These are phyloP conservation scores for Sarcophaga caerulescens DNA, from an alignment of 2,888 invertebrate species.

Conservation along the genomic window DNA sequence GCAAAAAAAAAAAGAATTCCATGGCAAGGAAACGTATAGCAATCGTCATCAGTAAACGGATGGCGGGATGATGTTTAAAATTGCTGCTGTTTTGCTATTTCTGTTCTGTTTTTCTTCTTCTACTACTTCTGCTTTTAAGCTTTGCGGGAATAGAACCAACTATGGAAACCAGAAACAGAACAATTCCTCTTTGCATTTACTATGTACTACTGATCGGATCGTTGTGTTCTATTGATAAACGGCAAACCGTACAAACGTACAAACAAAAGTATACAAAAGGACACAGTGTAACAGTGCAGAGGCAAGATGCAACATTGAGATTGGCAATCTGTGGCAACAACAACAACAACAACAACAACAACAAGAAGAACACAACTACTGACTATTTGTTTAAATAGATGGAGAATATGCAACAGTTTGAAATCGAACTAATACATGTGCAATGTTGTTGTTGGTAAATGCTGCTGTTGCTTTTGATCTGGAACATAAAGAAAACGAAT, in stretches of 20 bases:
- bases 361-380: neutral
- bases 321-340: too few species aligned
- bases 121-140: neutral
- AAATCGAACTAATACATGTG: constrained; percentile 17
- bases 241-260: constrained; percentile 11
- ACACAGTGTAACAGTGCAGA: too few species aligned
- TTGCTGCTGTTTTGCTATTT: constrained; percentile 35
- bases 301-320: too few species aligned
- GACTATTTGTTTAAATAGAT: constrained; percentile 16
- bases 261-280: too few species aligned
- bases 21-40: constrained; percentile 10
- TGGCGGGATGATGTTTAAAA: constrained; percentile 39
- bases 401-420: constrained; percentile 8
- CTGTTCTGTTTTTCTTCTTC: too few species aligned
- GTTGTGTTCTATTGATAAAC: constrained; percentile 67
- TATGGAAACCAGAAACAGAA: constrained; percentile 10
- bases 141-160: constrained; percentile 19
- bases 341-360: neutral
- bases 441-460: constrained; percentile 6
- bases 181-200: constrained; percentile 29
- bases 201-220: constrained; percentile 53
- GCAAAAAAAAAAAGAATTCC: too few species aligned
- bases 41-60: constrained; percentile 27
- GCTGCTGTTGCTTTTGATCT: neutral
- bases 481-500: constrained; percentile 2